phyloP scores from a whole-genome alignment of 2,888 invertebrate species.

The Tachina lurida region DNA sequence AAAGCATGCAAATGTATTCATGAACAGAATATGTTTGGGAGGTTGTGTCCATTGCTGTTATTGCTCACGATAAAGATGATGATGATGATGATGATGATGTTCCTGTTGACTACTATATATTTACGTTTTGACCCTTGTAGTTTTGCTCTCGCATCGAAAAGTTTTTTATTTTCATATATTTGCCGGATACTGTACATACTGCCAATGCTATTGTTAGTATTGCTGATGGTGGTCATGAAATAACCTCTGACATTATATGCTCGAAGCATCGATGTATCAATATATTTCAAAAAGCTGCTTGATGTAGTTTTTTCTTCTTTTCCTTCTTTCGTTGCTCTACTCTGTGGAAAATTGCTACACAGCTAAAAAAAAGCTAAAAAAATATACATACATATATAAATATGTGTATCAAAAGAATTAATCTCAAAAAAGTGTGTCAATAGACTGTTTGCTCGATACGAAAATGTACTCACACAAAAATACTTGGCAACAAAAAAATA shows the following conservation, averaged over 20 bases:
- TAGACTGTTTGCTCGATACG: constrained; percentile 45
- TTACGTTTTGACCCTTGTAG: constrained; percentile 44
- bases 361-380: constrained; percentile 20
- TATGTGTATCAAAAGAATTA: constrained; percentile 27
- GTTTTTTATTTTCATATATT: background rate
- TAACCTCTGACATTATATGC: constrained; percentile 32
- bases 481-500: constrained; percentile 18
- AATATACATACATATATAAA: background rate
- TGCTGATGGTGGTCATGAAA: constrained; percentile 42
- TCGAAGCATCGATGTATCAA: constrained; percentile 37
- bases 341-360: background rate
- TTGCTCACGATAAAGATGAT: background rate
- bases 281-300: constrained; percentile 42
- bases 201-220: constrained; percentile 16
- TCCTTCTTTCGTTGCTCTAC: too few species aligned
- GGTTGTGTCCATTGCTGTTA: background rate
- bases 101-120: constrained; percentile 42
- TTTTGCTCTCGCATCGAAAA: constrained; percentile 15
- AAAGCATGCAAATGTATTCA: background rate
- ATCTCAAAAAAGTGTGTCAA: constrained; percentile 61
- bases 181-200: background rate
- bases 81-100: constrained; percentile 47
- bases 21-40: background rate
- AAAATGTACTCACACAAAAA: constrained; percentile 8
- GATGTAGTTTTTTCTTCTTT: background rate